A percentile compares a stretch with the other conserved stretches of the same genome.
These are phyloP conservation scores for Todus mexicanus DNA, from an alignment of 2,797 vertebrate genomes.

Conservation along the genomic window DNA sequence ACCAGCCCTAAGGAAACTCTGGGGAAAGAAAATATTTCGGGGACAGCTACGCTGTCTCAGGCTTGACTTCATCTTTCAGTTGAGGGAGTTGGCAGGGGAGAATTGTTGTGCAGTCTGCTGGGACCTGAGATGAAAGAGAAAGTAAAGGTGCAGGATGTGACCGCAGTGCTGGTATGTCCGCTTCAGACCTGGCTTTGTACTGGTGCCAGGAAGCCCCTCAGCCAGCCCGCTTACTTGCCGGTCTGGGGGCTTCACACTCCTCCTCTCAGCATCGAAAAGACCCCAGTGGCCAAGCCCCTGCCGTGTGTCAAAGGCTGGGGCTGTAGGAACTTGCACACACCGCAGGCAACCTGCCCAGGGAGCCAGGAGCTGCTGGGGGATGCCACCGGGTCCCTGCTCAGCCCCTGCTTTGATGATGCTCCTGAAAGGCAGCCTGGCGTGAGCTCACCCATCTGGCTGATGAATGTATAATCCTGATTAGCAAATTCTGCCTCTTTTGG, in stretches of 20 bases:
- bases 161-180: fast-evolving
- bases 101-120: neutral
- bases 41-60: neutral
- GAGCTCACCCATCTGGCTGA: neutral
- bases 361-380: neutral
- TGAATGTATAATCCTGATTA: neutral
- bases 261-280: neutral
- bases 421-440: neutral
- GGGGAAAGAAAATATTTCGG: fast-evolving
- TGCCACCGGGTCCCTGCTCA: neutral
- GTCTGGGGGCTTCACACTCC: neutral
- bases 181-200: neutral
- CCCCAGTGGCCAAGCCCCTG: fast-evolving
- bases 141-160: neutral
- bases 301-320: fast-evolving
- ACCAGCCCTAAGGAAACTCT: neutral
- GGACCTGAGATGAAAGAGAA: neutral
- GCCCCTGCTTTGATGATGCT: neutral
- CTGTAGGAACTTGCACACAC: fast-evolving
- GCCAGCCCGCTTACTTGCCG: too few relatives aligned
- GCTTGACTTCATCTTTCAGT: neutral
- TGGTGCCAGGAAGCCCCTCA: neutral
- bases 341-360: neutral
- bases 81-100: neutral
- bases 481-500: neutral